Base-by-base conservation (phyloP, 2,888 invertebrate species). In the Heliconius erato region DNA sequence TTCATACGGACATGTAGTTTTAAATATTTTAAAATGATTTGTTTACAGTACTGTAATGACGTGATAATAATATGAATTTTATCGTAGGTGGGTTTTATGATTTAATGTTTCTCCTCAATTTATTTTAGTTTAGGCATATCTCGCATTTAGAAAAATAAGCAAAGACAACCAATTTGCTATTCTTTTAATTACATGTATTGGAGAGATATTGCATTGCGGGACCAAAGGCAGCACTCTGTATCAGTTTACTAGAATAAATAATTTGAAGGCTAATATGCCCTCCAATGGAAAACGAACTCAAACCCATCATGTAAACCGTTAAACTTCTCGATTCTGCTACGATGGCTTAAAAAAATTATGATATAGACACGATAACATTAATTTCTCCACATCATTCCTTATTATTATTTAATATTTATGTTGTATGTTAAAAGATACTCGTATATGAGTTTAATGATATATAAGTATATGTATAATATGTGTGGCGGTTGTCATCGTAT, bases 401-500 rank as follows among this genome's bases (percentile, higher is more conserved):
- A 32, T 32, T 32, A 32, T 32, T 32, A 49, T 49, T 16, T 26
- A 26, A 72, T 49, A 49, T 49, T 49, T 26, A 16, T 72, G 26
- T 44, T 26, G 16, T 16, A 44, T 26, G 1, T 44, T 9, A 26
- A 16, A 72, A 7, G 9, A 72, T 19, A 54, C 19, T 54, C 54
- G 7, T 71, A n/a, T 35, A n/a, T 71, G n/a, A 44, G 12, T 71
- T 71, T 16, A 44, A 26, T 5, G n/a, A 16, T 19, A 71, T 71
- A 71, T 26, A 26, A 14, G 6, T 71, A 16, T 6, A 90, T 91
- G 12, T 35, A 78, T 44, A 78, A 65, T 91, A 91, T 91, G 89
- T 89, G 89, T 88, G 89, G 90, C 89, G 91, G 92, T 92, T 94
- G 93, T 93, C 92, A 93, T 90, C 90, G 91, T 91, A 89, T 91